Evolutionary conservation across 2,797 vertebrate genomes (phyloP), one percentile per base, ranked within the genome.

Genomic region (Agapornis canus): DNA sequence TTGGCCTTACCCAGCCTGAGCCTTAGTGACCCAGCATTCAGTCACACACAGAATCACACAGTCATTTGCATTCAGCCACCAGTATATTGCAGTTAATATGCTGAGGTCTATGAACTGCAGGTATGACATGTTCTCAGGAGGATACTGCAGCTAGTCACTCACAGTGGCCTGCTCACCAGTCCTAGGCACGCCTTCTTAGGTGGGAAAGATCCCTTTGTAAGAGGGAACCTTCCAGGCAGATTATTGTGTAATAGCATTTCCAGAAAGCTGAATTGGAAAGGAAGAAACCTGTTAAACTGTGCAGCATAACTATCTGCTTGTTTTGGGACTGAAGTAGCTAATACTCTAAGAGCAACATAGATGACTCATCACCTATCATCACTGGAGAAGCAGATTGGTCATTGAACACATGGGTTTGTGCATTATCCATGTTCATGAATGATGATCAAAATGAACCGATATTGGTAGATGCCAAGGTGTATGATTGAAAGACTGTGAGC

Each of bases 1-100:
- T 63, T 87, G 39, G 25, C 54, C 35, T 72, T 76, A 25, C 25
- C 25, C 42, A 49, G 12, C 18, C 27, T 17, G 64, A 91, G 60
- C 76, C 31, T 45, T 27, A 49, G 66, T 0, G 0, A 26, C 32
- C 56, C 20, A 45, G 31, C 1, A 1, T 43, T 69, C 3, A 0
- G 51, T 35, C 35, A 35, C 35, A 35, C 35, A 35, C 35, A 35
- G 35, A 35, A 35, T 35, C 35, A 35, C 35, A 35, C 35, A 35
- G 35, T 48, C 51, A 6, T 51, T 49, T 40, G 7, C 43, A 22
- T 49, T 64, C 65, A 85, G 40, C 37, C 69, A 43, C 45, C 43
- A 29, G 43, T 16, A 12, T 31, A 3, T 32, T 51, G 56, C 48
- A 75, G 61, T 29, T 72, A 11, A 57, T 3, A 2, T 10, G 27